Evolutionary conservation across 2,113 vertebrate species (phyloP).

Genomic region (Coryphaenoides rupestris): DNA sequence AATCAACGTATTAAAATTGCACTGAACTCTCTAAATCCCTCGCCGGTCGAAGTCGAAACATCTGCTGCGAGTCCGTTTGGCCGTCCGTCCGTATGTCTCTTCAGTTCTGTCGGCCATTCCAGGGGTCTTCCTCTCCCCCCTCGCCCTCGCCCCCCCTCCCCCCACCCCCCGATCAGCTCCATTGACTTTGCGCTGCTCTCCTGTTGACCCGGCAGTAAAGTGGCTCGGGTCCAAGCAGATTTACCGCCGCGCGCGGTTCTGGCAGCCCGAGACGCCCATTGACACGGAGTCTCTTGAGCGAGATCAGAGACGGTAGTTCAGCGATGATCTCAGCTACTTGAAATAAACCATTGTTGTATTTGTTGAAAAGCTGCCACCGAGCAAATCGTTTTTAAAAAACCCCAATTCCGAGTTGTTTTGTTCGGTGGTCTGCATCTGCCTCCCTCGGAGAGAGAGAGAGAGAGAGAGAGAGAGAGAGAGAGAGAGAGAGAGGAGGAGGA

Average conservation of each 20-base stretch:
- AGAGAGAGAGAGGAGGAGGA: too few species aligned
- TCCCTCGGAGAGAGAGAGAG: conserved; percentile 6
- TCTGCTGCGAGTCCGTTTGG: not conserved
- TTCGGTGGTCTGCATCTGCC: not conserved
- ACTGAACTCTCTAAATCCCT: too few species aligned
- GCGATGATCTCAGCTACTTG: conserved; percentile 54
- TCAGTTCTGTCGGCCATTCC: not conserved
- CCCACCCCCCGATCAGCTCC: conserved; percentile 10
- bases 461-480: not conserved
- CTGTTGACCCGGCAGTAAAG: conserved; percentile 34
- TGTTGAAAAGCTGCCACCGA: conserved; percentile 47
- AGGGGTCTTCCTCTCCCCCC: not conserved
- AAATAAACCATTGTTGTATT: conserved; percentile 56
- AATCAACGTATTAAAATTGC: too few species aligned
- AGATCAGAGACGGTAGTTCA: conserved; percentile 66
- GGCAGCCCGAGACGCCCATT: conserved; percentile 32
- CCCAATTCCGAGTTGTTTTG: conserved; percentile 23
- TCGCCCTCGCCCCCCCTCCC: conserved; percentile 7
- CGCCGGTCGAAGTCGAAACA: too few species aligned
- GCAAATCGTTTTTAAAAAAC: conserved; percentile 53
- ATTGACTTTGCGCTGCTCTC: conserved; percentile 29
- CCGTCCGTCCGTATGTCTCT: too few species aligned
- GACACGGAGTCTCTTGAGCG: conserved; percentile 56
- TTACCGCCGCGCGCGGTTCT: conserved; percentile 41
- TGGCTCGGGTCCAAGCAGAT: conserved; percentile 26